phyloP scores from a whole-genome alignment of 2,797 vertebrate genomes.

The Sebastes umbrosus region DNA sequence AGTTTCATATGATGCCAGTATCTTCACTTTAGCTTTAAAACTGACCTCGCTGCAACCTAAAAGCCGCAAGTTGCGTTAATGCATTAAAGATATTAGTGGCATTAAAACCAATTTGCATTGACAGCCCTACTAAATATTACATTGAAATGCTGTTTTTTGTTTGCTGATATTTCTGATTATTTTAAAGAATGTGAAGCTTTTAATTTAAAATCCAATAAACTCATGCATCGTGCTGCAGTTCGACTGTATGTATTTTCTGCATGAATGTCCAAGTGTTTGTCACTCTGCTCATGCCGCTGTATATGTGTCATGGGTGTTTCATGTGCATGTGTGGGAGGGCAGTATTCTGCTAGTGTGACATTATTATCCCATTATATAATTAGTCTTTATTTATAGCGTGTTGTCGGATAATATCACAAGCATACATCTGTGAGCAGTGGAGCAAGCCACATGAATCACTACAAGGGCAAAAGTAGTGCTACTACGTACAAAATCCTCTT shows the following conservation, averaged over 20 bases:
- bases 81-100: too few species aligned
- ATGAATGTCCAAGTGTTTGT: background rate
- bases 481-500: background rate
- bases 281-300: background rate
- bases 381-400: constrained; percentile 43
- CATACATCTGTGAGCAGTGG: constrained; percentile 14
- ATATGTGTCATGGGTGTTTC: background rate
- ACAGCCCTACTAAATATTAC: too few species aligned
- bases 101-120: too few species aligned
- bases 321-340: constrained; percentile 21
- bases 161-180: background rate
- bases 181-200: background rate
- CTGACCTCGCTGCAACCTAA: too few species aligned
- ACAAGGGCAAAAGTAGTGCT: constrained; percentile 11
- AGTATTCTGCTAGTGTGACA: constrained; percentile 14
- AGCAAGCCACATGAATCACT: constrained; percentile 4
- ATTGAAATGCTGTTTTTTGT: background rate
- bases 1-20: too few species aligned
- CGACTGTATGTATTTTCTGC: background rate
- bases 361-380: constrained; percentile 60
- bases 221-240: background rate
- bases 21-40: too few species aligned
- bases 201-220: background rate
- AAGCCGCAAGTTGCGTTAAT: too few species aligned
- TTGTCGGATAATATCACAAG: constrained; percentile 50